Percentiles rank a stretch among this genome's conserved stretches.
phyloP scores from a whole-genome alignment of 2,113 vertebrate species.

The Piliocolobus tephrosceles region DNA sequence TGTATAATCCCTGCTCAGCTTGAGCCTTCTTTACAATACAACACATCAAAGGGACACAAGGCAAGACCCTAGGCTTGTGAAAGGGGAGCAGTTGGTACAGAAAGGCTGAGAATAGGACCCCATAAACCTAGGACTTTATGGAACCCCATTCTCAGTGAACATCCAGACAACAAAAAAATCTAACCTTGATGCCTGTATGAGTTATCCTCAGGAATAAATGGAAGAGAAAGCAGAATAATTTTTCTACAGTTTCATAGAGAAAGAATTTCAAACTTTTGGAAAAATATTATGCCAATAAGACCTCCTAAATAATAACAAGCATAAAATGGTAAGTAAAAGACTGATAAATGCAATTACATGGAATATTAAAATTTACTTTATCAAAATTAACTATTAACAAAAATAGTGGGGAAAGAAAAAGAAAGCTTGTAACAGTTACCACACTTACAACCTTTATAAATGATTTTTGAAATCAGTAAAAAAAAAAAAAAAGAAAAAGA shows the following conservation, averaged over 20 bases:
- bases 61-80: neutral
- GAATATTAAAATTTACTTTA: neutral
- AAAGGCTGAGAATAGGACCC: neutral
- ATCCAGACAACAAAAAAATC: neutral
- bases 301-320: neutral
- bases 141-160: neutral
- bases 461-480: neutral
- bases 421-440: neutral
- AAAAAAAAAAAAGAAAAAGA: neutral
- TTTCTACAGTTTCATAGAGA: neutral
- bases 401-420: neutral
- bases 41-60: no score
- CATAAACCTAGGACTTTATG: neutral
- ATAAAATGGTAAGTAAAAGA: neutral
- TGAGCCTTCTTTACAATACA: neutral
- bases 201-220: neutral
- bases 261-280: neutral
- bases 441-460: neutral
- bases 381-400: neutral
- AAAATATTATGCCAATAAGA: neutral
- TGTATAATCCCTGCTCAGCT: neutral
- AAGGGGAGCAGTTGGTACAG: accelerated
- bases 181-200: neutral
- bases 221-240: neutral
- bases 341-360: neutral